Conservation (phyloP, 2,797 vertebrate genomes). For the Cynopterus sphinx region DNA sequence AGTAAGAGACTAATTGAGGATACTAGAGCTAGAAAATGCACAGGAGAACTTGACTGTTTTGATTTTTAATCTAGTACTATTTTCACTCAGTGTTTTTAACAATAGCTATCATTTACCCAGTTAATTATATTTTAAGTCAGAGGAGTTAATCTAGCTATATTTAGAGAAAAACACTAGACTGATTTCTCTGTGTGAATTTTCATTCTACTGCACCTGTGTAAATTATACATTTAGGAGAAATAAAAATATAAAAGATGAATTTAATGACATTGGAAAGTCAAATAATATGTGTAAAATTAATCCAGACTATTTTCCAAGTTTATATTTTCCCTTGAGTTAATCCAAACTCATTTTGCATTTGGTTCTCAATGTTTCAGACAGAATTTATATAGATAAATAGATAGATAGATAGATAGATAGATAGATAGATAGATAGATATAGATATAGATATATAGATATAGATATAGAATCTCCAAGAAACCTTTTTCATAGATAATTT, state of each 20-base stretch:
- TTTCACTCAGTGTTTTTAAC: not conserved
- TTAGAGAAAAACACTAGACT: not conserved
- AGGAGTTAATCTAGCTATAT: not conserved
- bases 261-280: not conserved
- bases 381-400: not conserved
- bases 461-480: not conserved
- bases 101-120: not conserved
- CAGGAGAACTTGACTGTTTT: not conserved
- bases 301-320: not conserved
- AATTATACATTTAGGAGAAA: not conserved
- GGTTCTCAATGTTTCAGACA: not conserved
- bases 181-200: not conserved
- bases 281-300: not conserved
- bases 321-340: not conserved
- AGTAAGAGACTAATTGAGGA: not conserved
- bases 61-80: not conserved
- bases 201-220: not conserved
- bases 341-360: not conserved
- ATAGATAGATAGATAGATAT: not conserved
- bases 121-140: not conserved
- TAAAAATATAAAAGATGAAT: conserved; percentile 26
- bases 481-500: not conserved
- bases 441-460: not conserved
- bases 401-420: not conserved
- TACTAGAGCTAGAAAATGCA: not conserved